Conservation (phyloP, 2,888 invertebrate species). For the Odontomyia ornata region DNA sequence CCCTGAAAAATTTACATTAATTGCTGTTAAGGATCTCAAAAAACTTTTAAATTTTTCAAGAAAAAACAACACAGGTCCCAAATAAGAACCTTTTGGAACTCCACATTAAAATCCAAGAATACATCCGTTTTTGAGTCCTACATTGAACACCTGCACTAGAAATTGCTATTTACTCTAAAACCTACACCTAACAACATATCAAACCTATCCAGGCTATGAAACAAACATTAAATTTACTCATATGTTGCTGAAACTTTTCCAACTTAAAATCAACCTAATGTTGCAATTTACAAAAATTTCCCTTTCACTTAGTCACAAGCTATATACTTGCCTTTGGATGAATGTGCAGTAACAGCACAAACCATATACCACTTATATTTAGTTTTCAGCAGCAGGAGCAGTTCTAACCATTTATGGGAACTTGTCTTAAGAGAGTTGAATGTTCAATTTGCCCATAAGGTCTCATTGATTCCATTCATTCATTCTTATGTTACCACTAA, state of each 20-base stretch:
- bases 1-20: too few relatives aligned
- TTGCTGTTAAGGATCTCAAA: too few relatives aligned
- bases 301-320: neutral
- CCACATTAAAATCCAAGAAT: neutral
- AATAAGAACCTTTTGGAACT: neutral
- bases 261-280: too few relatives aligned
- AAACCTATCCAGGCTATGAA: too few relatives aligned
- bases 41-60: too few relatives aligned
- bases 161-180: neutral
- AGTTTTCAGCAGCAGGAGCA: neutral
- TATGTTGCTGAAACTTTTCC: neutral
- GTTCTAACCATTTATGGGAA: constrained; percentile 32
- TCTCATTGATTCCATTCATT: constrained; percentile 2
- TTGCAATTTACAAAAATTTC: neutral
- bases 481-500: constrained; percentile 3
- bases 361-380: too few relatives aligned
- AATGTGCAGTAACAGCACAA: too few relatives aligned
- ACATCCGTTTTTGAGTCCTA: too few relatives aligned
- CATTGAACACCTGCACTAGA: neutral
- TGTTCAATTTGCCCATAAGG: neutral
- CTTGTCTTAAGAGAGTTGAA: neutral
- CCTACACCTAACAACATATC: too few relatives aligned
- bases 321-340: too few relatives aligned
- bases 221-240: too few relatives aligned
- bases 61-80: neutral